phyloP scores from a whole-genome alignment of 2,797 vertebrate species.

The Enteromius viviparus region DNA sequence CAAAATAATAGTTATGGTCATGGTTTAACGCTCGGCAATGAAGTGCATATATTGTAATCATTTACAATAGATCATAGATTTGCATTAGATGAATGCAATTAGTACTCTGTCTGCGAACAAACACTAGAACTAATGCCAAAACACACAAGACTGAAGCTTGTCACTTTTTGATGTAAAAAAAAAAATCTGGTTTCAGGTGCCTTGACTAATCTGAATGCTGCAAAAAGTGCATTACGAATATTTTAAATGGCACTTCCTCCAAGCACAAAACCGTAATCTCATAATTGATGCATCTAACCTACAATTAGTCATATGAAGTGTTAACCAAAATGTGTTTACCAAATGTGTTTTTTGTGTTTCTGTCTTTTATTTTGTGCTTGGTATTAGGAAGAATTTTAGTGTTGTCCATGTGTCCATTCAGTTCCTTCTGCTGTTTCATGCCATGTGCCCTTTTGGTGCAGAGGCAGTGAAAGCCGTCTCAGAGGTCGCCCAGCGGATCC shows the following conservation, averaged over 20 bases:
- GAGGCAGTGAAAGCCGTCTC: conserved; percentile 66
- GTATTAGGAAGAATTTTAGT: conserved; percentile 8
- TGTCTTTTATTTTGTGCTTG: neutral
- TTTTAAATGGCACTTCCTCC: neutral
- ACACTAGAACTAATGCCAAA: neutral
- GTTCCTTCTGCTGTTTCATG: conserved; percentile 27
- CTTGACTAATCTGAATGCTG: neutral
- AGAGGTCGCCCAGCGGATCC: conserved; percentile 74
- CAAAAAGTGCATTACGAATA: neutral
- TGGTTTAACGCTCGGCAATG: neutral
- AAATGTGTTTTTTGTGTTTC: neutral
- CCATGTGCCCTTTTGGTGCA: conserved; percentile 52
- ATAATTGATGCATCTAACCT: neutral
- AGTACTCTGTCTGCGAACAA: neutral
- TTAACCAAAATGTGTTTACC: neutral
- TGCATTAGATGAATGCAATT: neutral
- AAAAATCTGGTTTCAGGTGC: neutral
- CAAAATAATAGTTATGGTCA: conserved; percentile 5
- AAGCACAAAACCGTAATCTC: neutral
- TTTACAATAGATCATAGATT: conserved; percentile 1
- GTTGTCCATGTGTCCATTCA: neutral
- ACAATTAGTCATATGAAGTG: neutral
- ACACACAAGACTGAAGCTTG: neutral
- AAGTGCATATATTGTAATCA: neutral
- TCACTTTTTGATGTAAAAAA: neutral